Percentiles rank a stretch among this genome's conserved stretches.
phyloP scores from a whole-genome alignment of 2,113 vertebrate genomes.

The Channa argus region DNA sequence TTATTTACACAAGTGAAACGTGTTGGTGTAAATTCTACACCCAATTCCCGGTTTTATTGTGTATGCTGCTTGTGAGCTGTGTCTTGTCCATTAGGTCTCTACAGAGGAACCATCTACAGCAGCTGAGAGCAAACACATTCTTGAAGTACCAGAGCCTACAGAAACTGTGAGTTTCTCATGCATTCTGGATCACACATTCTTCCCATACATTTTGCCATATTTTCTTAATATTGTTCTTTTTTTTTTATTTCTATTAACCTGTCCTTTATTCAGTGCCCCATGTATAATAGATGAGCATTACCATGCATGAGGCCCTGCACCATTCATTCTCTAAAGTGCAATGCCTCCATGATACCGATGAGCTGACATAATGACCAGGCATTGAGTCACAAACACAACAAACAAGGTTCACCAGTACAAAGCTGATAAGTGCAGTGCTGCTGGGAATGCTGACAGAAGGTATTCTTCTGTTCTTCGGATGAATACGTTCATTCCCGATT shows the following conservation, averaged over 20 bases:
- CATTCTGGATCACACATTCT: background rate
- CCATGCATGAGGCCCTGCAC: background rate
- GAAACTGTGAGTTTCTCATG: constrained; percentile 88
- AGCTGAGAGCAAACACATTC: constrained; percentile 88
- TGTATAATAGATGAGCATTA: background rate
- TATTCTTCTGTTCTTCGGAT: constrained; percentile 15
- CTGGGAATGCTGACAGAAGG: constrained; percentile 11
- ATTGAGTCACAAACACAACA: constrained; percentile 18
- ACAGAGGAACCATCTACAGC: constrained; percentile 87
- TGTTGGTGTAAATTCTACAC: too few relatives aligned
- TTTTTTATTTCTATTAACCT: background rate
- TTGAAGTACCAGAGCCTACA: constrained; percentile 88
- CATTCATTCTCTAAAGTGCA: background rate
- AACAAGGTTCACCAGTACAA: constrained; percentile 2
- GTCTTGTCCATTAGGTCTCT: constrained; percentile 86
- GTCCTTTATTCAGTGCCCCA: background rate
- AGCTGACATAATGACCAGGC: background rate
- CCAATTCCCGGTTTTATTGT: too few relatives aligned
- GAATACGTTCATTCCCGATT: constrained; percentile 9
- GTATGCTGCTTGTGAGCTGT: background rate
- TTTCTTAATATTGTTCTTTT: background rate
- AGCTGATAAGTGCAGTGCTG: background rate
- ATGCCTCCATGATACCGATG: background rate
- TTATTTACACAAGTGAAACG: too few relatives aligned
- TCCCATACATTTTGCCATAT: too few relatives aligned